phyloP scores from a whole-genome alignment of 2,888 invertebrate genomes.

The Coecobrya sp. region DNA sequence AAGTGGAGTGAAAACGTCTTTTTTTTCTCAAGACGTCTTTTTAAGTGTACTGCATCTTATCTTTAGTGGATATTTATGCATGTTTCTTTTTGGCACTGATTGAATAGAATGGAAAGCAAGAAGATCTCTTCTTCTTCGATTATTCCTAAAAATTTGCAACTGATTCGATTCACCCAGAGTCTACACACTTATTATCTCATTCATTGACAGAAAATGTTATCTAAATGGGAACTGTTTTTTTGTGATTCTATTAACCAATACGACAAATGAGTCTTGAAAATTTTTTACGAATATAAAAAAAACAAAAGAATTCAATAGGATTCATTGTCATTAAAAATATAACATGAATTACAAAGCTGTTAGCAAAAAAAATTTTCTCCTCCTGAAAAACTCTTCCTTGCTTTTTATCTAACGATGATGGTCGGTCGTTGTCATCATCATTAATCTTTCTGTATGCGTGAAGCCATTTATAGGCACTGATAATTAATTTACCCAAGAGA shows the following conservation, averaged over 20 bases:
- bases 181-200: conserved; percentile 4
- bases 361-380: not conserved
- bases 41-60: not conserved
- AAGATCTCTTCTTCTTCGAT: not conserved
- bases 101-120: conserved; percentile 41
- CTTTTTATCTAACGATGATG: too few species aligned
- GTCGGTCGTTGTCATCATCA: not conserved
- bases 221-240: not conserved
- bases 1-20: conserved; percentile 58
- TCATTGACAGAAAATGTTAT: not conserved
- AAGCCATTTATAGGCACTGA: conserved; percentile 9
- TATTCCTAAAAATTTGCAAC: conserved; percentile 17
- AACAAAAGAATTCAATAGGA: too few species aligned
- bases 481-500: conserved; percentile 25
- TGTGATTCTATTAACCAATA: not conserved
- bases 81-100: conserved; percentile 1
- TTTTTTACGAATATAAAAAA: not conserved
- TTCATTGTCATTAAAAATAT: too few species aligned
- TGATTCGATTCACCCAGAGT: not conserved
- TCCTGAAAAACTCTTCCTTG: not conserved
- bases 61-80: not conserved
- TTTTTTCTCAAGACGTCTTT: not conserved
- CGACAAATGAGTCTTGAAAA: too few species aligned
- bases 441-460: not conserved
- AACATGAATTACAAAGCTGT: not conserved